These are phyloP conservation scores for Drosophila neotestacea DNA, from an alignment of 2,888 invertebrate species.

Conservation along the genomic window DNA sequence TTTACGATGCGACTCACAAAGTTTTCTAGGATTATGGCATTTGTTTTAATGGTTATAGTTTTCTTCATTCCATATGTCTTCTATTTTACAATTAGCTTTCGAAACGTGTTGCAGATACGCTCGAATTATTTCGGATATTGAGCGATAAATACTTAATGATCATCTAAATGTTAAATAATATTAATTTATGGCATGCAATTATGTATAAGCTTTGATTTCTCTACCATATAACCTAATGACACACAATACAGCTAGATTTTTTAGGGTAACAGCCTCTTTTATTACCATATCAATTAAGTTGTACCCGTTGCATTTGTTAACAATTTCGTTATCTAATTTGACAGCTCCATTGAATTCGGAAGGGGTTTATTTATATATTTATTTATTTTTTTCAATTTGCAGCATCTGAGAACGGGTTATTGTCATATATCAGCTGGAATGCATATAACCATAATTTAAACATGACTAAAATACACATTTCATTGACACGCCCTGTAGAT, in stretches of 20 bases:
- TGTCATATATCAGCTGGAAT: slow-evolving; percentile 19
- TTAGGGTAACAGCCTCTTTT: slow-evolving; percentile 5
- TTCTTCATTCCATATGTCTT: slow-evolving; percentile 4
- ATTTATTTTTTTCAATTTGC: slow-evolving; percentile 14
- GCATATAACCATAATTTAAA: slow-evolving; percentile 34
- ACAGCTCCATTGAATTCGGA: slow-evolving; percentile 9
- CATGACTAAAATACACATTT: slow-evolving; percentile 32
- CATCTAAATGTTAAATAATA: slow-evolving; percentile 46
- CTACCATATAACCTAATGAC: slow-evolving; percentile 27
- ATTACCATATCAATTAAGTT: slow-evolving; percentile 45
- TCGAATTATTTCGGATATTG: slow-evolving; percentile 49
- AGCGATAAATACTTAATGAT: slow-evolving; percentile 66
- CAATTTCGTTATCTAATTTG: slow-evolving; percentile 53
- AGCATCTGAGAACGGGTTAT: slow-evolving; percentile 54
- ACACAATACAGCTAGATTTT: slow-evolving; percentile 22
- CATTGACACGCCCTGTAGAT: slow-evolving; percentile 21
- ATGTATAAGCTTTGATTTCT: slow-evolving; percentile 10
- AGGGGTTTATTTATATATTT: neutral
- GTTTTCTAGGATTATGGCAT: slow-evolving; percentile 33
- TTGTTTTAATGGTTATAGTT: slow-evolving; percentile 45
- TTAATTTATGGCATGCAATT: slow-evolving; percentile 47
- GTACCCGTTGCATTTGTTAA: slow-evolving; percentile 47
- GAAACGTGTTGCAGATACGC: slow-evolving; percentile 42
- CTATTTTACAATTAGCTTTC: slow-evolving; percentile 37
- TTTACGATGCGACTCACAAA: slow-evolving; percentile 63